Evolutionary conservation across 2,113 vertebrate genomes (phyloP).

Genomic region (Prolemur simus): DNA sequence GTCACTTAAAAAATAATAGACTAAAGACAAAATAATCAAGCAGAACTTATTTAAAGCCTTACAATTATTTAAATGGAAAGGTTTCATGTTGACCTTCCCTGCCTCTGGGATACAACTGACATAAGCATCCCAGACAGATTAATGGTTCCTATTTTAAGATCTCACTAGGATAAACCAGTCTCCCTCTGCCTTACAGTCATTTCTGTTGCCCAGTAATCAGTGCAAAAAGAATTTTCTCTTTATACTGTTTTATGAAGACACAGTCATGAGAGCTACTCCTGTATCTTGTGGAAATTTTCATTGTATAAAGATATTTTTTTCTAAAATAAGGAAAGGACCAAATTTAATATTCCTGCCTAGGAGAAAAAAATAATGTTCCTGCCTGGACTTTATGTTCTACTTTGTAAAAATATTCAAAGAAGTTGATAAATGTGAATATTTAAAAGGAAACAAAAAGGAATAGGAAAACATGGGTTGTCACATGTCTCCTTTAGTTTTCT

Average conservation of each 20-base stretch:
- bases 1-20: constrained; percentile 29
- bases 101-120: background rate
- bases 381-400: background rate
- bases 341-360: constrained; percentile 5
- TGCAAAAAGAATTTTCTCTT: constrained; percentile 9
- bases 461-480: background rate
- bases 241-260: background rate
- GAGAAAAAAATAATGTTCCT: background rate
- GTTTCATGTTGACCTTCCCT: background rate
- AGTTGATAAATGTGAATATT: background rate
- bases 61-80: constrained; percentile 19
- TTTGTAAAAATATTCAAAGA: constrained; percentile 1
- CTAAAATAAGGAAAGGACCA: background rate
- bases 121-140: constrained; percentile 20
- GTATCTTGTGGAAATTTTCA: constrained; percentile 1
- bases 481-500: background rate
- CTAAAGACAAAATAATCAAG: constrained; percentile 2
- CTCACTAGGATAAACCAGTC: background rate
- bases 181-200: background rate
- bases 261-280: background rate
- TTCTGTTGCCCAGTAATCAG: background rate
- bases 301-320: background rate
- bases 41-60: constrained; percentile 48
- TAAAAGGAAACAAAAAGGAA: background rate
- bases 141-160: constrained; percentile 46